Conservation (phyloP, 2,113 vertebrate genomes). For the Zeus faber region DNA sequence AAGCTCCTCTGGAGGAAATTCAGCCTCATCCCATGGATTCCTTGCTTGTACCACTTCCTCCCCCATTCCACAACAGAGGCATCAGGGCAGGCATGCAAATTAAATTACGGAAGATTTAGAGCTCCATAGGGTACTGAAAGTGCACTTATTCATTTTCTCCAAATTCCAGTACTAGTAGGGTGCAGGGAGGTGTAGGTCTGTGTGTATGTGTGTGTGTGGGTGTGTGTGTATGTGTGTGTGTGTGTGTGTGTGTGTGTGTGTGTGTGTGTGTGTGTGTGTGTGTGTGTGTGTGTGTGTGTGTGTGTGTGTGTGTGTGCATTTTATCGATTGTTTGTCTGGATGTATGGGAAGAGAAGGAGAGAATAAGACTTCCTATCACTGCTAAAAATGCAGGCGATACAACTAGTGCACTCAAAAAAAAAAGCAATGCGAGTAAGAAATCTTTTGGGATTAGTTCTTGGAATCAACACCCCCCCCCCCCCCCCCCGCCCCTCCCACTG, state of each 20-base stretch:
- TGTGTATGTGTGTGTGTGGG: not conserved
- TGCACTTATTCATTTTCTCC: conserved; percentile 26
- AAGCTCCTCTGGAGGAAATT: conserved; percentile 29
- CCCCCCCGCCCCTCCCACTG: conserved; percentile 13
- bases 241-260: conserved; percentile 11
- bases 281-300: not conserved
- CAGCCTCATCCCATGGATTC: conserved; percentile 22
- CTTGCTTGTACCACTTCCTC: conserved; percentile 5
- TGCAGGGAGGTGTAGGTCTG: not conserved
- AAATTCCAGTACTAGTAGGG: conserved; percentile 26
- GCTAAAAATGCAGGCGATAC: conserved; percentile 23
- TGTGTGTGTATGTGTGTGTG: conserved; percentile 5
- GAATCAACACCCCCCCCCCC: conserved; percentile 37
- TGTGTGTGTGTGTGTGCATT: not conserved
- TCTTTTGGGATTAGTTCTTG: conserved; percentile 55
- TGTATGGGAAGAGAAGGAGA: conserved; percentile 9
- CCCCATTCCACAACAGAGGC: conserved; percentile 34
- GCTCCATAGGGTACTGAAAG: conserved; percentile 36
- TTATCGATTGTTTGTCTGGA: not conserved
- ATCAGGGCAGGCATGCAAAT: conserved; percentile 54
- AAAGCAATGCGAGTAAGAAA: conserved; percentile 18
- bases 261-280: not conserved
- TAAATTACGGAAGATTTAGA: conserved; percentile 57
- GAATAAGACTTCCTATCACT: conserved; percentile 24
- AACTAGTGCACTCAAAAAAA: conserved; percentile 24